Evolutionary conservation across 2,113 vertebrate genomes (phyloP), one percentile per base, ranked within the genome.

Genomic region (Helogale parvula): DNA sequence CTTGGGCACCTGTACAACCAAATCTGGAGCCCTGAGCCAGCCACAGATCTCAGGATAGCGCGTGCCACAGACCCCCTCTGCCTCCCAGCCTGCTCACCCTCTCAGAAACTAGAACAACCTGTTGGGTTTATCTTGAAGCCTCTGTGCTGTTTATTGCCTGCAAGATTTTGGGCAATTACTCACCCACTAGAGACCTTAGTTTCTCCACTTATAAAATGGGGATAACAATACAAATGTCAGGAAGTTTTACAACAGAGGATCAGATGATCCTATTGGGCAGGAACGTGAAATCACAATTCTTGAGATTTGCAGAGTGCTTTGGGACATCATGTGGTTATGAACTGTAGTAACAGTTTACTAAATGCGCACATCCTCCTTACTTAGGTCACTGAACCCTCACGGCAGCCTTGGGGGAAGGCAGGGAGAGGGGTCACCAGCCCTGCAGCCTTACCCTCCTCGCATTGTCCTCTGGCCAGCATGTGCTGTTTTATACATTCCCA

Each of bases 141-240:
- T 84, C 80, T 29, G 71, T 79, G 66, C 38, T 93, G 91, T 71
- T 77, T 29, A 80, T n/a, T 47, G 69, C 47, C 81, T 91, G 68
- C 41, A 33, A 83, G 68, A 21, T 82, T 77, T 93, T 38, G 69
- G 95, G 57, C 65, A 93, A 54, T 79, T 92, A 54, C 25, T 81
- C 50, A 60, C 47, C 14, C 33, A 66, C 25, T 27, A 1, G 1
- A 88, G 71, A 47, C 14, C 91, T 88, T 35, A n/a, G 85, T 91
- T 96, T 96, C 76, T 69, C 41, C 47, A 21, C 15, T 57, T 90
- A 29, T 76, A 79, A 92, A 89, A 81, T 65, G 66, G 41, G 45
- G 60, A 57, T 45, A 91, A 65, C 16, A 45, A 72, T 90, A 41
- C 54, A 85, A 83, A 54, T 35, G 16, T 47, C 69, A 90, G 54